These are phyloP conservation scores for Trematomus bernacchii DNA, from an alignment of 2,797 vertebrate species.

Conservation along the genomic window DNA sequence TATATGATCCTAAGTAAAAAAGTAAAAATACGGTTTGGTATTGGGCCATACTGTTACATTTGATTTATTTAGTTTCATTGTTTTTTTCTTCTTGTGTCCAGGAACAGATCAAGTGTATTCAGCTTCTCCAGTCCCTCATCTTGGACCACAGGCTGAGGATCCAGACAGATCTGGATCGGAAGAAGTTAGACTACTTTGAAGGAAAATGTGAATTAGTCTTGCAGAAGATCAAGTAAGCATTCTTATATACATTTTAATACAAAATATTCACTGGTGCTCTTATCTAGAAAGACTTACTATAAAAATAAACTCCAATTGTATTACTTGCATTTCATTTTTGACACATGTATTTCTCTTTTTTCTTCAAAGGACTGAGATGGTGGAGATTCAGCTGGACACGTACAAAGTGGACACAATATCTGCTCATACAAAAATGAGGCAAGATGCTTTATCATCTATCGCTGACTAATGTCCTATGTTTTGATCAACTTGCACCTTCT, in stretches of 20 bases:
- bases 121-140: slow-evolving; percentile 86
- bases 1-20: too few relatives aligned
- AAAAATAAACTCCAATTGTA: not conserved
- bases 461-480: not conserved
- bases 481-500: not conserved
- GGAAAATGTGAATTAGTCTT: slow-evolving; percentile 89
- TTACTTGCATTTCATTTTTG: not conserved
- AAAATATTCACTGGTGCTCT: not conserved
- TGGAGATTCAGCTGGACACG: slow-evolving; percentile 88
- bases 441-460: slow-evolving; percentile 46
- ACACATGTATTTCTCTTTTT: slow-evolving; percentile 1
- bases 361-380: slow-evolving; percentile 85
- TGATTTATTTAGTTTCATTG: not conserved
- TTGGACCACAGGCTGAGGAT: slow-evolving; percentile 86
- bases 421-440: slow-evolving; percentile 88
- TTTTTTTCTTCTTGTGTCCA: slow-evolving; percentile 45
- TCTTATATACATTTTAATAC: not conserved
- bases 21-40: too few relatives aligned
- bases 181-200: slow-evolving; percentile 90
- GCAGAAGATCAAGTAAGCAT: slow-evolving; percentile 88
- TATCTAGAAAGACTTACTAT: not conserved
- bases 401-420: slow-evolving; percentile 87
- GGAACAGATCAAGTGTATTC: slow-evolving; percentile 87
- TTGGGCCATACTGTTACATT: too few relatives aligned
- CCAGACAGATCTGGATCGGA: slow-evolving; percentile 88